Evolutionary conservation across 2,113 vertebrate species (phyloP), one percentile per base, ranked within the genome.

Genomic region (Mohoua ochrocephala): DNA sequence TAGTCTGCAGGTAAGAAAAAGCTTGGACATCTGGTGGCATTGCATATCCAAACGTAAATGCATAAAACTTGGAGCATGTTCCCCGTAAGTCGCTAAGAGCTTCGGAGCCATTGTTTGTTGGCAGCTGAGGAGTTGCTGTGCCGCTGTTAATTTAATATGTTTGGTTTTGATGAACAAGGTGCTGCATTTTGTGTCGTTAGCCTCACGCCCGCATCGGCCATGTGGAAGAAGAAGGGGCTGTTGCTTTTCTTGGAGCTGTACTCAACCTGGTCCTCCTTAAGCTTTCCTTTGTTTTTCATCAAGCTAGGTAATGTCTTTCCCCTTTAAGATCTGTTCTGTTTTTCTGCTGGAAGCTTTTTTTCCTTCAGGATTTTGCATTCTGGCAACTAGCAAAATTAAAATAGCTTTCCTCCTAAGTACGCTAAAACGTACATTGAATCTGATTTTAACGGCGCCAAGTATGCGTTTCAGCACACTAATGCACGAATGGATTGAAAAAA

Each of bases 301-400:
- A 73, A 75, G 65, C 44, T 31, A 31, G 22, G 31, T 84, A 71
- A 81, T 3, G 6, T 65, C 73, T 67, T 97, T 95, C 70, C 37
- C 60, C 80, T 91, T 96, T 95, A 96, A 89, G 53, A 80, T 90
- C 28, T 54, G 24, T 74, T 84, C 86, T 73, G 45, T 61, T 93
- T 83, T 93, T 74, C 56, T 92, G 39, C 70, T 79, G 76, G 70
- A 96, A 95, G 78, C 60, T 44, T 96, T 97, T 94, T 91, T 87
- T 74, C 93, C 84, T 95, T 95, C 49, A 93, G 88, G 86, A 93
- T 95, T 97, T 93, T 84, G 87, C 60, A 4, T 97, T 96, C 97
- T 97, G 89, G 96, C 96, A 97, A 95, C 95, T 91, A 91, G 78
- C 71, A 91, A 96, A 96, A 97, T 97, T 96, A 95, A 92, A 93